Percentiles rank a stretch among this genome's conserved stretches.
These are phyloP conservation scores for Elymnias hypermnestra DNA, from an alignment of 1,140 invertebrate genomes.

Conservation along the genomic window DNA sequence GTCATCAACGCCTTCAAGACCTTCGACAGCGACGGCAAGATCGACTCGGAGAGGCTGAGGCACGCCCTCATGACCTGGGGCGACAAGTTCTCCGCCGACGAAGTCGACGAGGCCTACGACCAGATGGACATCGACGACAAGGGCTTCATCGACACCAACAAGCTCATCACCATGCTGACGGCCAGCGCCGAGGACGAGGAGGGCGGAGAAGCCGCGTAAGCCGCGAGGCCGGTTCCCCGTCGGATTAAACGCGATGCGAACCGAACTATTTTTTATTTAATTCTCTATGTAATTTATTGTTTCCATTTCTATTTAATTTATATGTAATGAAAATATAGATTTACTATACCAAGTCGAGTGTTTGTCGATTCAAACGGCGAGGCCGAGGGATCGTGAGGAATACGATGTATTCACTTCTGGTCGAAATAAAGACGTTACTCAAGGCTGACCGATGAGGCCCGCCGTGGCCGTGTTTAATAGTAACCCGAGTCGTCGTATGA, in stretches of 20 bases:
- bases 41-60: constrained; percentile 93
- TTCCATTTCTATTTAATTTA: constrained; percentile 75
- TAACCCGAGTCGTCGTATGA: constrained; percentile 46
- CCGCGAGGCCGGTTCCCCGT: constrained; percentile 28
- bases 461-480: constrained; percentile 36
- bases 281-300: constrained; percentile 72
- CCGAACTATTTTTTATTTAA: constrained; percentile 59
- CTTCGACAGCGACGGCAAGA: constrained; percentile 94
- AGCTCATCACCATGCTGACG: constrained; percentile 91
- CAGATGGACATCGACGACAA: constrained; percentile 96
- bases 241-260: constrained; percentile 53
- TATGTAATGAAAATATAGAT: constrained; percentile 75
- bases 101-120: constrained; percentile 96
- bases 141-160: constrained; percentile 93
- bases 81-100: constrained; percentile 95
- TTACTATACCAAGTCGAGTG: constrained; percentile 52
- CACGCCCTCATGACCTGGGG: constrained; percentile 96
- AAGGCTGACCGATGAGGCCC: constrained; percentile 49
- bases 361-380: constrained; percentile 24
- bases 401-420: constrained; percentile 64
- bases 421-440: constrained; percentile 54
- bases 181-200: constrained; percentile 87
- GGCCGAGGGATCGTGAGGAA: constrained; percentile 35
- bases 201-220: constrained; percentile 79
- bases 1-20: constrained; percentile 96